Conservation (phyloP, 92 coral and sea anemone species). For the Siderastrea siderea region DNA sequence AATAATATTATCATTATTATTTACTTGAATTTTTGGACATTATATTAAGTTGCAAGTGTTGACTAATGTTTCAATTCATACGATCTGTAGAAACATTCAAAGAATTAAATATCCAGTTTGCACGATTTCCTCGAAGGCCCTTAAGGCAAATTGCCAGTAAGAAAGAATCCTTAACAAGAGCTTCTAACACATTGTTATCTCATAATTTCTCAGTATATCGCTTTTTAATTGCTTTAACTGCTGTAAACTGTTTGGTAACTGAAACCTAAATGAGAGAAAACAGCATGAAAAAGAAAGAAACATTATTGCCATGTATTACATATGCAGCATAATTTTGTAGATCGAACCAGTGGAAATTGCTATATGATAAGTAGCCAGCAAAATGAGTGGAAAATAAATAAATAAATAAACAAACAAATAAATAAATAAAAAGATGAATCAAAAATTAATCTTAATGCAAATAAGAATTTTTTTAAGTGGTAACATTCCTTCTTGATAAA, state of each 20-base stretch:
- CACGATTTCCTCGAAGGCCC: not conserved
- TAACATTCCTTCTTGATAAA: too few relatives aligned
- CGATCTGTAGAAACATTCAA: not conserved
- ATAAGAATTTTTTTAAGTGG: too few relatives aligned
- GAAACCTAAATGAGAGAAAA: not conserved
- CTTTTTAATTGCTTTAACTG: not conserved
- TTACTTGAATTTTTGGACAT: not conserved
- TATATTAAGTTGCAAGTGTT: constrained; percentile 3
- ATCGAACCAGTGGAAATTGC: too few relatives aligned
- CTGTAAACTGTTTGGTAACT: not conserved
- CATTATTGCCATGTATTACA: too few relatives aligned
- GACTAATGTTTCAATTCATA: not conserved
- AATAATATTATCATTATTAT: constrained; percentile 3
- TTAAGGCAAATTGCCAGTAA: not conserved
- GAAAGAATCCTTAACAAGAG: not conserved
- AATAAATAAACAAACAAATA: too few relatives aligned
- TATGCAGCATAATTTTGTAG: too few relatives aligned
- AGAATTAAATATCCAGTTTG: too few relatives aligned
- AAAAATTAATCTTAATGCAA: too few relatives aligned
- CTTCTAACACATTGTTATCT: not conserved
- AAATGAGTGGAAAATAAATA: too few relatives aligned
- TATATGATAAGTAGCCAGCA: too few relatives aligned
- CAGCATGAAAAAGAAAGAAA: not conserved
- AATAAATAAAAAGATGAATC: too few relatives aligned
- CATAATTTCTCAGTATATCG: not conserved